Base-by-base conservation (phyloP, 1,140 invertebrate genomes). In the Asobara japonica region DNA sequence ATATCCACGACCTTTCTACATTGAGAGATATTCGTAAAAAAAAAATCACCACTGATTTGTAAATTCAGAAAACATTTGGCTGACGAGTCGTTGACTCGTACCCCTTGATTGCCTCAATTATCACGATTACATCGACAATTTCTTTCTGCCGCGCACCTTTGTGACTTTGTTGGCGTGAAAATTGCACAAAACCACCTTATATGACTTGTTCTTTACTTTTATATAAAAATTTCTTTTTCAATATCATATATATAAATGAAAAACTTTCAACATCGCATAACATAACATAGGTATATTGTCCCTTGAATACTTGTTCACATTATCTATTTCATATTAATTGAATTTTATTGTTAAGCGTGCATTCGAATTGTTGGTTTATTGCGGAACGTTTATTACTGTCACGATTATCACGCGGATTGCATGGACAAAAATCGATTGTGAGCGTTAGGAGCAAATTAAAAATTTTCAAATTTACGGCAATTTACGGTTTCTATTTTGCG, bases 81-180 rank as follows among this genome's bases (percentile, higher is more conserved):
- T 7, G 36, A 38, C 36, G 36, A 2, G 36, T 38, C 36, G 10
- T 38, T n/a, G 10, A 38, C 2, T 38, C 36, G n/a, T n/a, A 38
- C n/a, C 10, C 36, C 8, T 2, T 7, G 7, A 38, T n/a, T 38
- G n/a, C 36, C n/a, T 38, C 8, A n/a, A 16, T 18, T 16, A 45
- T 45, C 41, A 16, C 33, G 13, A 64, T 18, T 64, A 18, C 41
- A 45, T 13, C 41, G 41, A 45, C 41, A 45, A 45, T 36, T 38
- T 25, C 27, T 61, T 36, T 69, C 16, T 69, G 51, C 48, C 51
- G 67, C 67, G 67, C 67, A 73, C 48, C 51, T 60, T 69, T 74
- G 75, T 79, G 78, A 80, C 75, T 69, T 79, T 76, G 76, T 79
- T 80, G 73, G 76, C 72, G 78, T 79, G 73, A 79, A 61, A 72